Evolutionary conservation across 2,888 invertebrate genomes (phyloP), one percentile per base, ranked within the genome.

Genomic region (Gandaritis pyraliata): DNA sequence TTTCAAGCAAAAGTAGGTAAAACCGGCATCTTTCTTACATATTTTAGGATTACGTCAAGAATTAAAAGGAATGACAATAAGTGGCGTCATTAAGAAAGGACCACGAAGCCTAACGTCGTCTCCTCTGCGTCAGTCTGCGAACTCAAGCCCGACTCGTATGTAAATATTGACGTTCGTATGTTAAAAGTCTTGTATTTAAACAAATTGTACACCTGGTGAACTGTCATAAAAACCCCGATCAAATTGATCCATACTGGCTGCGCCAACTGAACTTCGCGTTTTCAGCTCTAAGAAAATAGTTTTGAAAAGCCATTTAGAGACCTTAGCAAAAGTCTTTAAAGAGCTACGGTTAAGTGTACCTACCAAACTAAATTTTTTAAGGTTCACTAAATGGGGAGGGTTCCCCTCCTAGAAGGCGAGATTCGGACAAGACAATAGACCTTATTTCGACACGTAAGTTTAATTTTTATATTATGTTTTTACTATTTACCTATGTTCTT

Each of bases 41-140:
- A 29, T 60, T 55, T 39, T 70, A 87, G 86, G 80, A 13, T 65
- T 87, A n/a, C 73, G 86, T 45, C 81, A 81, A 71, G 82, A 85
- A 68, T 69, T 72, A 23, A 82, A 75, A 61, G 80, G 81, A 4
- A 79, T 81, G 80, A 56, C 76, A 1, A 46, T 79, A 16, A 61
- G 70, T 0, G 78, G 78, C 0, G 50, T 64, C 1, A 59, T 77
- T 0, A 55, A 61, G 3, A 58, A 58, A 0, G 53, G 54, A 4
- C 63, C 65, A 11, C 76, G 81, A 7, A 80, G 71, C 65, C 73
- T 72, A 39, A 81, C 83, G 0, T 65, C 70, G 2, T 79, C 83
- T 0, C 78, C 81, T 2, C 61, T 55, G 4, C 78, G 73, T 0
- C 50, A 30, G n/a, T 62, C 68, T 4, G 12, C 47, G 10, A 56